These are phyloP conservation scores for Xenentodon cancila DNA, from an alignment of 2,797 vertebrate genomes.

Conservation along the genomic window DNA sequence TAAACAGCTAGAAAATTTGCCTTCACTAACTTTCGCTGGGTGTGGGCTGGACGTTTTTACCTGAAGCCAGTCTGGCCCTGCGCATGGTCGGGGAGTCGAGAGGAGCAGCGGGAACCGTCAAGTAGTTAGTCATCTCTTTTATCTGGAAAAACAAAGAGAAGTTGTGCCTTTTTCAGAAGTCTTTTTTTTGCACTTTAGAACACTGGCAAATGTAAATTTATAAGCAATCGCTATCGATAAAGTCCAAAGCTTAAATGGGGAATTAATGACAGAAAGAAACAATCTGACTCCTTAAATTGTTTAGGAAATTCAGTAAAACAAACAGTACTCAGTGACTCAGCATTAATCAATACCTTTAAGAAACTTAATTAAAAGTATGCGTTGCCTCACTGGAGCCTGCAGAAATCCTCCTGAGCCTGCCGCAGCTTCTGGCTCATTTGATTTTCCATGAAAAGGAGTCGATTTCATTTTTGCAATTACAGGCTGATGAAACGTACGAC, in stretches of 20 bases:
- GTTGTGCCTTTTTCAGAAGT: not conserved
- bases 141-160: constrained; percentile 48
- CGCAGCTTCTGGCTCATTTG: constrained; percentile 22
- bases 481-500: constrained; percentile 42
- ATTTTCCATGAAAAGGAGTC: constrained; percentile 39
- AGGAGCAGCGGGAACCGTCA: constrained; percentile 89
- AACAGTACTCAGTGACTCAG: constrained; percentile 2
- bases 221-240: not conserved
- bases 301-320: not conserved
- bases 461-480: constrained; percentile 47
- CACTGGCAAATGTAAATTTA: not conserved
- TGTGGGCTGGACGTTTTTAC: constrained; percentile 69
- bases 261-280: not conserved
- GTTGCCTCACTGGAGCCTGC: constrained; percentile 14
- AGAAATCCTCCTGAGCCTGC: constrained; percentile 24
- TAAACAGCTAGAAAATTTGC: too few relatives aligned
- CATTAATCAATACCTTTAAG: constrained; percentile 17
- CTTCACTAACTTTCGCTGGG: constrained; percentile 12
- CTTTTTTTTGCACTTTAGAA: too few relatives aligned
- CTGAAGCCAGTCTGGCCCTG: constrained; percentile 91
- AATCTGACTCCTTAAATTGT: not conserved
- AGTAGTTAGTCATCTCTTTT: constrained; percentile 89
- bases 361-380: constrained; percentile 26
- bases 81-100: constrained; percentile 91
- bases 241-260: not conserved